A percentile compares a stretch with the other conserved stretches of the same genome.
These are phyloP conservation scores for Phalacrocorax carbo DNA, from an alignment of 2,113 vertebrate genomes.

Conservation along the genomic window DNA sequence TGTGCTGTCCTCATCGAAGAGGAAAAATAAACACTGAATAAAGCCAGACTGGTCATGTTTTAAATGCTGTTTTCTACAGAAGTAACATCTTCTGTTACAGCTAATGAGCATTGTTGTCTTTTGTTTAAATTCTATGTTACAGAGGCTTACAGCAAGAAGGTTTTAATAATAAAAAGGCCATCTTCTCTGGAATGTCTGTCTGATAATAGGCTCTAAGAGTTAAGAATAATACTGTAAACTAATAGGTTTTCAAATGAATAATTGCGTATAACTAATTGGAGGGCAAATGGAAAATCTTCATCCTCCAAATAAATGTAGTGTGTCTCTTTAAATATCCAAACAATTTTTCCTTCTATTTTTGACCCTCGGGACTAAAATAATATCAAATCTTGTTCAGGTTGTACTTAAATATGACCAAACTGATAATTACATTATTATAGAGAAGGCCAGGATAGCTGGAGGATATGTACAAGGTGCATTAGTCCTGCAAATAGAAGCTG, in stretches of 20 bases:
- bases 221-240: slow-evolving; percentile 34
- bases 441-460: slow-evolving; percentile 30
- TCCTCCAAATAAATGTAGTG: neutral
- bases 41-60: neutral
- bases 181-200: slow-evolving; percentile 7
- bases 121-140: slow-evolving; percentile 43
- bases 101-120: slow-evolving; percentile 30
- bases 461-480: slow-evolving; percentile 66
- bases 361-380: slow-evolving; percentile 29
- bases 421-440: slow-evolving; percentile 49
- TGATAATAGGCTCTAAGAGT: slow-evolving; percentile 4
- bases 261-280: slow-evolving; percentile 32
- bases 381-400: slow-evolving; percentile 19
- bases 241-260: slow-evolving; percentile 24
- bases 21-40: neutral
- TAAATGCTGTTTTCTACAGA: neutral
- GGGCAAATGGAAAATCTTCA: neutral
- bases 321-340: slow-evolving; percentile 42
- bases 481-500: slow-evolving; percentile 79
- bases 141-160: slow-evolving; percentile 13
- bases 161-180: slow-evolving; percentile 13
- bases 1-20: neutral
- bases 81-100: neutral
- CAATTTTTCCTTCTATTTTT: neutral
- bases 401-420: slow-evolving; percentile 42